Evolutionary conservation across 2,888 invertebrate genomes (phyloP).

Genomic region (Deilephila elpenor): DNA sequence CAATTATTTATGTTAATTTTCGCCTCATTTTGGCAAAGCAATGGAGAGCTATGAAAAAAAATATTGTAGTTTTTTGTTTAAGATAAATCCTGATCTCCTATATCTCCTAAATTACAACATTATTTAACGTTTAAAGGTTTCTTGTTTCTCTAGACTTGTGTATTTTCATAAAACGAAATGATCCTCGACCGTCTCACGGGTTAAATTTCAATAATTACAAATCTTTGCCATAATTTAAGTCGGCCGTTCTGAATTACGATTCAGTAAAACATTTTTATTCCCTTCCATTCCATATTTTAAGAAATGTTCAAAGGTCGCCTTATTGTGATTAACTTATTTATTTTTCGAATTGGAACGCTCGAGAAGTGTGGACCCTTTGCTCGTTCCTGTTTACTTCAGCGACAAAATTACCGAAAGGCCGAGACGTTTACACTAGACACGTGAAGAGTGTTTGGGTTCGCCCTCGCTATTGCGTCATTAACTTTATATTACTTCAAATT

Average conservation of each 20-base stretch:
- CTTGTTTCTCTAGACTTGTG: background rate
- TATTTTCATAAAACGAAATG: slow-evolving; percentile 3
- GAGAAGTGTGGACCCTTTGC: slow-evolving; percentile 54
- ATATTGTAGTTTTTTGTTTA: no score
- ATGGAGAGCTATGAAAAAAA: no score
- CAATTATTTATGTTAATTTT: no score
- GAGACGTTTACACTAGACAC: slow-evolving; percentile 63
- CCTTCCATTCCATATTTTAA: background rate
- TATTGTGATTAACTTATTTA: slow-evolving; percentile 67
- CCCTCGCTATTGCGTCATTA: slow-evolving; percentile 51
- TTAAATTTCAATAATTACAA: slow-evolving; percentile 1
- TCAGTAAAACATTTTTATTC: slow-evolving; percentile 29
- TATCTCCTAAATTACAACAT: background rate
- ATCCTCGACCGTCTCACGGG: background rate
- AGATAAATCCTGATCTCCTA: no score
- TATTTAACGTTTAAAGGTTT: background rate
- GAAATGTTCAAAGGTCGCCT: slow-evolving; percentile 41
- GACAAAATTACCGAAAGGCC: slow-evolving; percentile 56
- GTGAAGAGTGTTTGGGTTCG: slow-evolving; percentile 63
- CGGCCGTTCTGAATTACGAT: slow-evolving; percentile 29
- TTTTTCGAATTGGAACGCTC: slow-evolving; percentile 60
- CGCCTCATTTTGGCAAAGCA: no score
- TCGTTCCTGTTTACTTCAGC: slow-evolving; percentile 53
- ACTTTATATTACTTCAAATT: slow-evolving; percentile 53
- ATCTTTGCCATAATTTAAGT: slow-evolving; percentile 25